Evolutionary conservation across 2,888 invertebrate species (phyloP), one percentile per base, ranked within the genome.

Genomic region (Ditula angustiorana): DNA sequence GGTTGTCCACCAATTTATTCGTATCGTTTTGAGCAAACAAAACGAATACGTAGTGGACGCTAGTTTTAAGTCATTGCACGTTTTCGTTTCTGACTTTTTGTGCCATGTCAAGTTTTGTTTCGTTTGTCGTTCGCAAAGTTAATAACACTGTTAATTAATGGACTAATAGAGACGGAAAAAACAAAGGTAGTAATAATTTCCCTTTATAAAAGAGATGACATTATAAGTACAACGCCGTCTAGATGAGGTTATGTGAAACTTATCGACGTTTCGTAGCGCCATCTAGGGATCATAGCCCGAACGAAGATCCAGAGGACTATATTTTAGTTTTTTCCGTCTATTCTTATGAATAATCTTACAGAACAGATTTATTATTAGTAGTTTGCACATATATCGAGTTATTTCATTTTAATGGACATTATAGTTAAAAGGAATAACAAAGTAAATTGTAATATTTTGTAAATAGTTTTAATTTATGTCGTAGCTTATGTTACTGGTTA

Each of bases 391-490:
- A 57, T 63, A 52, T 44, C 44, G 37, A 63, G 63, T 63, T 63
- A 52, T 58, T 63, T 52, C 57, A 58, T 52, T 62, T 49, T 62
- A 62, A 62, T 56, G 49, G 28, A 56, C 46, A 46, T 52, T 10
- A 52, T 26, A 26, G 33, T 61, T 62, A 50, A 56, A 62, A 37
- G 52, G 19, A 37, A 58, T 58, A 63, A 63, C 63, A 63, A 63
- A 58, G 33, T 63, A 58, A 73, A 67, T 78, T 92, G 91, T 92
- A 91, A 90, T 89, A 88, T 90, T 88, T 89, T 92, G 90, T 92
- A 92, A 85, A 92, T 90, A 91, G 78, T 75, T 79, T 82, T 90
- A 88, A 91, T 88, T 92, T 91, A 90, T 91, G 81, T 78, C 78
- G 73, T 81, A 82, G 78, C 71, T 80, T 75, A 83, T 86, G 80